Evolutionary conservation across 2,113 vertebrate genomes (phyloP), one percentile per base, ranked within the genome.

Genomic region (Heterocephalus glaber): DNA sequence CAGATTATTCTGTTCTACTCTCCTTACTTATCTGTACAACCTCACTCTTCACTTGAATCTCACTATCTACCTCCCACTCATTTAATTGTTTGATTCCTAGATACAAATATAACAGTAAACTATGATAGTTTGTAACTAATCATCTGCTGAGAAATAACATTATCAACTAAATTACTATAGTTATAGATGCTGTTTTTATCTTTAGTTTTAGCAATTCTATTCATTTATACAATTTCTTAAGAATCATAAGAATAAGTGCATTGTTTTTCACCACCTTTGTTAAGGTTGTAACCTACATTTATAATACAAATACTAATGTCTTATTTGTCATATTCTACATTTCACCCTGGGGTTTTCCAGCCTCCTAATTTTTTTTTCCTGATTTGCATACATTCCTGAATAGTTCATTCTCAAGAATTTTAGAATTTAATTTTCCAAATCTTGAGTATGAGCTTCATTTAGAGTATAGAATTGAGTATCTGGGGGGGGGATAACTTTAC

Each of bases 161-260:
- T 89, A 79, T 65, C 74, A 52, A 61, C 60, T 90, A 65, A 72
- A 33, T 86, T 79, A 82, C 84, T 58, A 38, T 86, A 86, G 54
- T 52, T 92, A 63, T 20, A 70, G n/a, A 12, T 52, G 66, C 38
- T 63, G 26, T 33, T 91, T 95, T 76, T 86, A 12, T n/a, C 63
- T 89, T 54, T 60, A 83, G 7, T 38, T 83, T 72, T 86, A 66
- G 12, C 63, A 19, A 86, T 61, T 86, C 24, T 38, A 44, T 38
- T 85, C 16, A 81, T 85, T 97, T 95, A 65, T 33, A 86, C 87
- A 70, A 49, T 61, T 80, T 38, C 58, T 88, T 93, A 68, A 81
- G 77, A 49, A 49, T 49, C 47, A 5, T 49, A 49, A 49, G 47
- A 56, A 60, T 72, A 41, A 79, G 56, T 49, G 20, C 52, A 76